Conservation (phyloP, 2,113 vertebrate species). For the Pungitius pungitius region DNA sequence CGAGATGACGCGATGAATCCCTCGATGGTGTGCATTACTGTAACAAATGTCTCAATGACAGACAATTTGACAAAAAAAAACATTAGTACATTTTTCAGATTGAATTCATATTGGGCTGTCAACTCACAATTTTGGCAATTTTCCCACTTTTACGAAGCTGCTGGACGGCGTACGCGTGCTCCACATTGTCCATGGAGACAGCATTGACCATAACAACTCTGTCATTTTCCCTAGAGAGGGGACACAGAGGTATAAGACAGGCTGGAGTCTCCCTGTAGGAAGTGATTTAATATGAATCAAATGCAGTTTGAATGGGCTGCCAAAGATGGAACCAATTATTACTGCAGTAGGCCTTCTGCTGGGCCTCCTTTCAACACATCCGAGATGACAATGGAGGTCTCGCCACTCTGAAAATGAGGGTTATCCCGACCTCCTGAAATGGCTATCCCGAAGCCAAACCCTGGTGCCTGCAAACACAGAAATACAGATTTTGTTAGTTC, state of each 20-base stretch:
- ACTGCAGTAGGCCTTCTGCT: slow-evolving; percentile 97
- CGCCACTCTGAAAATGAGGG: slow-evolving; percentile 98
- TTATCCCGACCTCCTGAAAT: slow-evolving; percentile 99
- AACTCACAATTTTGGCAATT: slow-evolving; percentile 99
- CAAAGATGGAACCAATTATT: slow-evolving; percentile 72
- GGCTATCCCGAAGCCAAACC: slow-evolving; percentile 98
- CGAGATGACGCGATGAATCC: slow-evolving; percentile 19
- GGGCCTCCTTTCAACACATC: slow-evolving; percentile 98
- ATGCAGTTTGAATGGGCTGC: slow-evolving; percentile 7
- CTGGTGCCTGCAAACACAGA: slow-evolving; percentile 86
- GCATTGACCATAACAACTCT: slow-evolving; percentile 98
- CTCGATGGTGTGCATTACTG: neutral
- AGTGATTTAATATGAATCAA: slow-evolving; percentile 46
- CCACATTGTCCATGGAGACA: slow-evolving; percentile 99
- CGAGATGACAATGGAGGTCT: slow-evolving; percentile 98
- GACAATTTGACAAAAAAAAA: neutral
- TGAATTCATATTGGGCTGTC: neutral
- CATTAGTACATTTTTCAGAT: neutral
- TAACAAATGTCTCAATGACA: neutral
- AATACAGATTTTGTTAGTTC: slow-evolving; percentile 16
- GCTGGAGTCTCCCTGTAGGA: slow-evolving; percentile 48
- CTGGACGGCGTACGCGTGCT: slow-evolving; percentile 97
- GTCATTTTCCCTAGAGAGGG: slow-evolving; percentile 91
- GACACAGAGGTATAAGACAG: slow-evolving; percentile 30
- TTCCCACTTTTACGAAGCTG: slow-evolving; percentile 98